Conservation (phyloP, 37 sponge, comb jelly and placozoan species). For the Spongia lamella region DNA sequence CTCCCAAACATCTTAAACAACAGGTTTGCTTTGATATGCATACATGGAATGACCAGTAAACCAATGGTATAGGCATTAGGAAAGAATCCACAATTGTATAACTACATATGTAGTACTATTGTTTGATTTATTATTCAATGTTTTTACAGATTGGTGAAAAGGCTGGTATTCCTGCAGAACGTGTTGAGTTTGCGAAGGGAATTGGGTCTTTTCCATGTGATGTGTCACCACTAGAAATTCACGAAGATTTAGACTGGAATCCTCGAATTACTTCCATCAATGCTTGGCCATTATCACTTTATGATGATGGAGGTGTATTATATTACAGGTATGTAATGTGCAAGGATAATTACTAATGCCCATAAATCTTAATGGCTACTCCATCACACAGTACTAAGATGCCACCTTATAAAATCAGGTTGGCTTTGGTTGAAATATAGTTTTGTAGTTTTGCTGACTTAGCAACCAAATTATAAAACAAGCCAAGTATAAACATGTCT, state of each 20-base stretch:
- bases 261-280: constrained; percentile 49
- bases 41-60: neutral
- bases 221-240: constrained; percentile 76
- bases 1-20: constrained; percentile 49
- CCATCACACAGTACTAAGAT: constrained; percentile 1
- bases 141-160: constrained; percentile 5
- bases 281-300: constrained; percentile 67
- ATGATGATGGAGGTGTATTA: constrained; percentile 81
- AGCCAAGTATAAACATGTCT: too few species aligned
- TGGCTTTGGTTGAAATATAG: neutral
- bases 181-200: constrained; percentile 46
- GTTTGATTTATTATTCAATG: neutral
- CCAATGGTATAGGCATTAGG: neutral
- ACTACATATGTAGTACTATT: too few species aligned
- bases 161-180: constrained; percentile 14
- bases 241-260: constrained; percentile 86
- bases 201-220: constrained; percentile 84
- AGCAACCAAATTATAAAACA: too few species aligned
- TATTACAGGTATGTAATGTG: constrained; percentile 73
- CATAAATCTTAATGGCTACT: neutral
- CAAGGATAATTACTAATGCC: too few species aligned
- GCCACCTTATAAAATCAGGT: neutral
- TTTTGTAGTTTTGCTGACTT: neutral
- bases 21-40: too few species aligned
- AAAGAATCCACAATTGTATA: neutral